Conservation (phyloP, 1,140 invertebrate genomes). For the Calycopis cecrops region DNA sequence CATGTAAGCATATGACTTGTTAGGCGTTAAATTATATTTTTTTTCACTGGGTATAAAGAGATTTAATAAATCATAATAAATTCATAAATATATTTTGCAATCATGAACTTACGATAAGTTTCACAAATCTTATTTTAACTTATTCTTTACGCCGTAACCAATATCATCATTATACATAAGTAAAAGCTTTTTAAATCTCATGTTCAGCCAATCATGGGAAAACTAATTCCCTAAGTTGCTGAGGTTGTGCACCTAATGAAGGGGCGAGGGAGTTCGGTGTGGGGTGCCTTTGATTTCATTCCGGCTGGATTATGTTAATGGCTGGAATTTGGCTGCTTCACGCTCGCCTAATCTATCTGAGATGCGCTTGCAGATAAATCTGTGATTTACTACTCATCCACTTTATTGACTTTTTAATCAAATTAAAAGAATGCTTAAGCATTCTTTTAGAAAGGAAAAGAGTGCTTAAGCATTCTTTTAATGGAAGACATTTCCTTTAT, state of each 20-base stretch:
- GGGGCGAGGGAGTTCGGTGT: slow-evolving; percentile 17
- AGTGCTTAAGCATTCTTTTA: too few species aligned
- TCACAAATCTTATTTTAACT: too few species aligned
- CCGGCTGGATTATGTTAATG: slow-evolving; percentile 39
- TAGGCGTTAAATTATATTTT: too few species aligned
- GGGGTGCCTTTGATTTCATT: slow-evolving; percentile 26
- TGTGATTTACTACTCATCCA: not conserved
- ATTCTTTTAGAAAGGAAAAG: too few species aligned
- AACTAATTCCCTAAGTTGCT: slow-evolving; percentile 21
- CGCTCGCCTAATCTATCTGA: slow-evolving; percentile 30
- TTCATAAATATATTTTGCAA: too few species aligned
- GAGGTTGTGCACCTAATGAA: slow-evolving; percentile 23
- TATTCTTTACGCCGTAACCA: too few species aligned
- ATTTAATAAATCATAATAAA: too few species aligned
- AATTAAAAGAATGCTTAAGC: slow-evolving; percentile 3
- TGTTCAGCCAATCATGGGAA: slow-evolving; percentile 13
- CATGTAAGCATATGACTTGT: too few species aligned
- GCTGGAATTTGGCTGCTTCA: slow-evolving; percentile 36
- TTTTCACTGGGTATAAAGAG: too few species aligned
- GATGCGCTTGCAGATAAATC: slow-evolving; percentile 22
- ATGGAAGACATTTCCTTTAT: too few species aligned
- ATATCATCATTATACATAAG: not conserved
- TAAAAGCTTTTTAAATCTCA: not conserved
- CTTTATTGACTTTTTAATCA: slow-evolving; percentile 1
- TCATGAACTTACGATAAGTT: too few species aligned